phyloP scores from a whole-genome alignment of 2,888 invertebrate genomes.

The Parapristionchus giblindavisi region DNA sequence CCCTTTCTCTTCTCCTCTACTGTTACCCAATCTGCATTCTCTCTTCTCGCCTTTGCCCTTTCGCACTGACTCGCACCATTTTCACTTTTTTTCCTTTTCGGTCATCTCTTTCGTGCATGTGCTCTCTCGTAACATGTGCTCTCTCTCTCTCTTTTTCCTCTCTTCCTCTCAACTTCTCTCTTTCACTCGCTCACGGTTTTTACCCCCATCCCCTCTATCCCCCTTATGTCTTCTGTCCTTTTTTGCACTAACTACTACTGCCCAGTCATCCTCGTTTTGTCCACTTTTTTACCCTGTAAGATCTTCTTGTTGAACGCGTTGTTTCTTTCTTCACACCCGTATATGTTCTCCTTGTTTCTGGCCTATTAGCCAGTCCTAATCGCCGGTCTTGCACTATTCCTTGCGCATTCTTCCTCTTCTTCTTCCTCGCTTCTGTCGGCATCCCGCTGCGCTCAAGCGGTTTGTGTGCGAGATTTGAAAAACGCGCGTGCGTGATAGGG shows the following conservation, averaged over 20 bases:
- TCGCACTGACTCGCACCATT: neutral
- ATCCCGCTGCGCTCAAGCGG: too few species aligned
- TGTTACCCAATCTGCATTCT: neutral
- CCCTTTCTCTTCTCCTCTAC: neutral
- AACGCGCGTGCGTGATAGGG: too few species aligned
- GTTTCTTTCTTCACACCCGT: constrained; percentile 3
- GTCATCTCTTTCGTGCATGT: neutral
- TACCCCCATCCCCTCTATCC: neutral
- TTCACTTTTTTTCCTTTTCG: neutral
- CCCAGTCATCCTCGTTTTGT: too few species aligned
- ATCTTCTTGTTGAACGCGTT: too few species aligned
- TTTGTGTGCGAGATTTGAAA: too few species aligned
- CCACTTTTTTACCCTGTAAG: neutral
- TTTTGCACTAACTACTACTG: too few species aligned
- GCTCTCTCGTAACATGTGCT: neutral
- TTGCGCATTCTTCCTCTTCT: too few species aligned
- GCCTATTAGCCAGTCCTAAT: too few species aligned
- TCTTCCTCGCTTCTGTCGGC: too few species aligned
- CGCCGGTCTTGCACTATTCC: too few species aligned
- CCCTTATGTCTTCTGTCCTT: neutral
- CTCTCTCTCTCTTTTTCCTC: neutral
- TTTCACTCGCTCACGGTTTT: neutral
- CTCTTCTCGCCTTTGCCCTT: neutral
- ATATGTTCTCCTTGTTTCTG: too few species aligned
- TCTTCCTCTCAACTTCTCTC: neutral